Base-by-base conservation (phyloP, 2,113 vertebrate species). In the Harpagus bidentatus region DNA sequence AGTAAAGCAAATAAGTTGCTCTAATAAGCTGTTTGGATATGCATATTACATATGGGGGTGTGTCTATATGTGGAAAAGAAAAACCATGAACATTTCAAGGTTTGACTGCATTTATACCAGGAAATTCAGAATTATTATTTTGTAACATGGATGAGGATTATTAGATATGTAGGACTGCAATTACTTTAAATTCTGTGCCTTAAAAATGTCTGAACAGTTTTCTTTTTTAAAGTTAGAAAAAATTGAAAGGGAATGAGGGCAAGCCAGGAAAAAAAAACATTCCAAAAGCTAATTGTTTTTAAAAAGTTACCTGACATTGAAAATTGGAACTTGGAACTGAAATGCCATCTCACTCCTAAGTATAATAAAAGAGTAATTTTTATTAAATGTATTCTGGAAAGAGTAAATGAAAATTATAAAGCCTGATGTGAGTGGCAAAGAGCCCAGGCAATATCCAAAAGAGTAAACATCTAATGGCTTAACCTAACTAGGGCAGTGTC, bases 381-480 rank as follows among this genome's bases (percentile, higher is more conserved):
- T 94, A 59, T 91, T 84, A 52, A 94, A 82, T 40, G 23, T 47
- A 16, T 89, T 93, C 84, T 93, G 81, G 73, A 85, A 93, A 74
- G 59, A 93, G 72, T 82, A 86, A 93, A 72, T 87, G 45, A 76
- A 84, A 91, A 82, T 67, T 69, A 17, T 17, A 20, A 92, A 91
- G 83, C 43, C 31, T 82, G 19, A 45, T 91, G 78, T 59, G 61
- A 81, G 36, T 94, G 91, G 67, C 69, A 89, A 69, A 76, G 61
- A 85, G 56, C 89, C 91, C 65, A 59, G 61, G 48, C 72, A 79
- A 43, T 88, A 91, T 53, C 40, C 55, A 23, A 31, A 77, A 82
- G 77, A 43, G 58, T 85, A 91, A 93, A 82, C 59, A 71, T 87
- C 31, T 81, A 5, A 55, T 86, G 83, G 81, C 67, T 93, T 74